Evolutionary conservation across 2,888 invertebrate genomes (phyloP), one percentile per base, ranked within the genome.

Genomic region (Drosophila prolongata): DNA sequence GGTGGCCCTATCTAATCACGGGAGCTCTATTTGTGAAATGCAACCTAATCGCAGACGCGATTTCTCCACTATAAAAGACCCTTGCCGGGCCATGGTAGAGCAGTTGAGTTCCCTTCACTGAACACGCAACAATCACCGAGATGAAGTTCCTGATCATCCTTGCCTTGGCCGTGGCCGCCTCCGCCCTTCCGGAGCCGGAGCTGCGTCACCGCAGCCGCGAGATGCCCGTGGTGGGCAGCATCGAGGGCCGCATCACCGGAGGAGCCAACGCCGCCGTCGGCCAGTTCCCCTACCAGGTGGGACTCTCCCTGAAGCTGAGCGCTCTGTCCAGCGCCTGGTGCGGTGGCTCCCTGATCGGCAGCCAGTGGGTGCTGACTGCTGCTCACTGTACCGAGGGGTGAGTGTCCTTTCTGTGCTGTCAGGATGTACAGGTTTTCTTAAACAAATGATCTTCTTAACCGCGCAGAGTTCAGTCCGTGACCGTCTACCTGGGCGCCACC

Each of bases 121-220:
- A 74, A 64, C 82, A 76, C 40, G 43, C 59, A 73, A 60, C 73
- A 60, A 54, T 62, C n/a, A 40, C 16, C 38, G 47, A 76, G 65
- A 90, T 90, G 89, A 90, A 90, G 76, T 68, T 89, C 61, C 81
- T 90, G 37, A 79, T 90, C 62, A 65, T 87, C 68, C 77, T 90
- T 52, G 59, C 80, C 50, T 44, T 90, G 76, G 82, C 79, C 11
- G 77, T 86, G 70, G 83, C 87, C 61, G 80, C 80, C 35, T 69
- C 80, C 8, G 90, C 85, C 11, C 70, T 80, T 59, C 77, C 87
- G 40, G 74, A 86, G 47, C 6, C 35, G 10, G 59, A 77, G 61
- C 56, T 87, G 68, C 13, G 44, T 1, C 70, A 40, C 14, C 80
- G 75, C 46, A 62, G 5, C 38, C 66, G 66, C 11, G 75, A 53